Base-by-base conservation (phyloP, 1,140 invertebrate species). In the Drosophila subobscura region DNA sequence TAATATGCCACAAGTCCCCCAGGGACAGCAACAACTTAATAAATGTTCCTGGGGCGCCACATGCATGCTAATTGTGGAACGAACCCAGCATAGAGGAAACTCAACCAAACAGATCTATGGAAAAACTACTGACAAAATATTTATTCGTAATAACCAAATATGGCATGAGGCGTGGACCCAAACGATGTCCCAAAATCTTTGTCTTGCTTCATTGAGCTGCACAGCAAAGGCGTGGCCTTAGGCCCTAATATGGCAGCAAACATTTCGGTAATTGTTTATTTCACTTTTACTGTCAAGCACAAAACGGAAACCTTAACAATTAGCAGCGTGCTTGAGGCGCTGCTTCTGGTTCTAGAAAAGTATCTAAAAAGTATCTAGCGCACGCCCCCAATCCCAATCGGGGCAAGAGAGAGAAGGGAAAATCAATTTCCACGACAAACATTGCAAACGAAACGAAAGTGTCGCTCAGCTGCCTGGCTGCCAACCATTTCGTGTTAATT, bases 181-280 rank as follows among this genome's bases (percentile, higher is more conserved):
- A 58, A 66, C 72, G 59, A 49, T 61, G 60, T 66, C 40, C 53
- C 57, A 61, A 70, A 58, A 74, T 23, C 23, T 68, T 65, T 70
- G 77, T 78, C 54, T 67, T 81, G 81, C 77, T 88, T 72, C 78
- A 79, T 41, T 79, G 71, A 57, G 44, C 61, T 41, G 51, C 27
- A 37, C 10, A 54, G 5, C 10, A 50, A 50, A 55, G 84, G 84
- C 75, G 74, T 57, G 75, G 54, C 64, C 52, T 47, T 50, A 37
- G 45, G 20, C 14, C 53, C 74, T 67, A 75, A 88, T 83, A 86
- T 79, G 83, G 78, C 51, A 44, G 25, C 53, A 79, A 77, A 72
- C 70, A 75, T 84, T 37, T 89, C 63, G 79, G 79, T 89, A 88
- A 89, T 88, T 86, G 59, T 53, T 88, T 86, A 49, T 46, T 70